phyloP scores from a whole-genome alignment of 2,113 vertebrate species.

The Myiagra hebetior region DNA sequence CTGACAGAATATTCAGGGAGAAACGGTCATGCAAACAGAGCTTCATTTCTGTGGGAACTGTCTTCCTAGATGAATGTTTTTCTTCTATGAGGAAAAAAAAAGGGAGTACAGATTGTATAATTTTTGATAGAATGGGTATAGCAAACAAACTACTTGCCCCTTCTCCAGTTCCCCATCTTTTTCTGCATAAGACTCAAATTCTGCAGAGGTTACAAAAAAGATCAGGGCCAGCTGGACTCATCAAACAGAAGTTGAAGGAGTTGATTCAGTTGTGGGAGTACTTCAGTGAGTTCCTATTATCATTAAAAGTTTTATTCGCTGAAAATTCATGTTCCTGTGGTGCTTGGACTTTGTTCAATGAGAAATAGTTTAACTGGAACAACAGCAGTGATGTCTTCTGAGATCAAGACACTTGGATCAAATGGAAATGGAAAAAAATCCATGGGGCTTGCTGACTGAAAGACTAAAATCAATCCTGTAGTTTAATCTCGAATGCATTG shows the following conservation, averaged over 20 bases:
- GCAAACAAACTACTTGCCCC: background rate
- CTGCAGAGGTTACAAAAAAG: background rate
- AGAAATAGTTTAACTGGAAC: constrained; percentile 22
- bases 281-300: background rate
- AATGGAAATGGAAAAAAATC: background rate
- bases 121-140: background rate
- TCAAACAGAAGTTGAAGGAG: background rate
- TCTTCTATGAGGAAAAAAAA: background rate
- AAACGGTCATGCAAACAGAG: background rate
- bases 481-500: background rate
- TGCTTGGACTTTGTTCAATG: constrained; percentile 40
- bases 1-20: background rate
- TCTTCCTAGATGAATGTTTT: background rate
- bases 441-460: background rate
- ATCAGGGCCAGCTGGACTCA: background rate
- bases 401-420: background rate
- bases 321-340: background rate
- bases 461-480: background rate
- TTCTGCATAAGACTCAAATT: background rate
- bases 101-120: background rate
- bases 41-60: background rate
- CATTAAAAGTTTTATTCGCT: background rate
- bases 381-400: background rate
- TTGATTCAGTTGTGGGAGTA: constrained; percentile 18
- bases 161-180: background rate